phyloP scores from a whole-genome alignment of 1,140 invertebrate species.

The Zaprionus taronus region DNA sequence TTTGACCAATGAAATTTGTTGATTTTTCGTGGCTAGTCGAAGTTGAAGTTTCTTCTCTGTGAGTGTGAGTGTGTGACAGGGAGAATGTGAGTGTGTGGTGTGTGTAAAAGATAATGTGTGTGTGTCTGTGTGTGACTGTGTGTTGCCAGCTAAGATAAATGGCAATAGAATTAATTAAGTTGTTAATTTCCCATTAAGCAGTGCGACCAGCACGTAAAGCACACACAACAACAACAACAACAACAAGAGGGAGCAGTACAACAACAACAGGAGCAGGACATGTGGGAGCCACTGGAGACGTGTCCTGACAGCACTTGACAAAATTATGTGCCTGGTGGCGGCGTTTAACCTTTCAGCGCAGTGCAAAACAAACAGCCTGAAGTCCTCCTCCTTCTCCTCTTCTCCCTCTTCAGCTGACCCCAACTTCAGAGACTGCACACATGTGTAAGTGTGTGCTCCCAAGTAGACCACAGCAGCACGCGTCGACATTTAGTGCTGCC shows the following conservation, averaged over 20 bases:
- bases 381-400: conserved; percentile 7
- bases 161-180: conserved; percentile 82
- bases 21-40: conserved; percentile 55
- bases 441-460: conserved; percentile 22
- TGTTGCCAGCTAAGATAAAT: conserved; percentile 71
- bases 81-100: no score
- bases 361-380: conserved; percentile 54
- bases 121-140: conserved; percentile 14
- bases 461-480: conserved; percentile 64
- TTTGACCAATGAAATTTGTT: conserved; percentile 77
- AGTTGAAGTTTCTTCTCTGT: conserved; percentile 49
- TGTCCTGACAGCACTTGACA: conserved; percentile 76
- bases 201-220: conserved; percentile 57
- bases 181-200: conserved; percentile 83
- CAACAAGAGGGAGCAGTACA: no score
- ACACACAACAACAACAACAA: conserved; percentile 36
- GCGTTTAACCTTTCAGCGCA: conserved; percentile 74
- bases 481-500: conserved; percentile 72
- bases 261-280: neutral
- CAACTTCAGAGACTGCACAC: conserved; percentile 19
- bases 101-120: neutral
- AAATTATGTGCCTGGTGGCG: conserved; percentile 74
- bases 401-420: conserved; percentile 3
- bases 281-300: conserved; percentile 32
- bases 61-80: neutral